These are phyloP conservation scores for Diplolepis rosae DNA, from an alignment of 2,888 invertebrate species.

Conservation along the genomic window DNA sequence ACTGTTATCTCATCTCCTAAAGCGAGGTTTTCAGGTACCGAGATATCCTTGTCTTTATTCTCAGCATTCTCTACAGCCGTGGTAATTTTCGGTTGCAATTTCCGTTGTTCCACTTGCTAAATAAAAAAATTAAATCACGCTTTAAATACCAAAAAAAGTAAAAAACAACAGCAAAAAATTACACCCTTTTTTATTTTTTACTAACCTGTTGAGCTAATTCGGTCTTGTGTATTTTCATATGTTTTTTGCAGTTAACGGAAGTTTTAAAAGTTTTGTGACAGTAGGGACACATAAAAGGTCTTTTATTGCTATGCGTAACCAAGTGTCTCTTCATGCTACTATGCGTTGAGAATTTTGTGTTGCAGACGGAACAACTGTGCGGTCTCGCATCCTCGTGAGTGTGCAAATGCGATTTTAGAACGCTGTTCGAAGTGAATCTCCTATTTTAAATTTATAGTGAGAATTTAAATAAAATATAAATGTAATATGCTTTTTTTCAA, in stretches of 20 bases:
- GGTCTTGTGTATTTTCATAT: conserved; percentile 79
- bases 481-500: not conserved
- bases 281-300: conserved; percentile 71
- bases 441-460: conserved; percentile 51
- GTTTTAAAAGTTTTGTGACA: conserved; percentile 72
- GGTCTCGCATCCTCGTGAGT: conserved; percentile 75
- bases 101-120: conserved; percentile 63
- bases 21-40: conserved; percentile 51
- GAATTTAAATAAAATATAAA: too few species aligned
- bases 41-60: conserved; percentile 25
- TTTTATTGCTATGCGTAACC: conserved; percentile 72
- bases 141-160: not conserved
- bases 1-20: conserved; percentile 55
- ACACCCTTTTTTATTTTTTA: not conserved
- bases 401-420: conserved; percentile 76
- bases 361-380: conserved; percentile 76
- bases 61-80: conserved; percentile 29
- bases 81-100: conserved; percentile 45
- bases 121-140: conserved; percentile 16
- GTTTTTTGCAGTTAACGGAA: conserved; percentile 78
- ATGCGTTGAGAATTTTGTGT: conserved; percentile 71
- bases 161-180: too few species aligned
- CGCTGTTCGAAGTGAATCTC: conserved; percentile 76
- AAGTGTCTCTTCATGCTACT: conserved; percentile 72
- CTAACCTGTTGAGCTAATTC: conserved; percentile 73